Percentiles rank a stretch among this genome's conserved stretches.
These are phyloP conservation scores for Phyllopteryx taeniolatus DNA, from an alignment of 2,113 vertebrate genomes.

Conservation along the genomic window DNA sequence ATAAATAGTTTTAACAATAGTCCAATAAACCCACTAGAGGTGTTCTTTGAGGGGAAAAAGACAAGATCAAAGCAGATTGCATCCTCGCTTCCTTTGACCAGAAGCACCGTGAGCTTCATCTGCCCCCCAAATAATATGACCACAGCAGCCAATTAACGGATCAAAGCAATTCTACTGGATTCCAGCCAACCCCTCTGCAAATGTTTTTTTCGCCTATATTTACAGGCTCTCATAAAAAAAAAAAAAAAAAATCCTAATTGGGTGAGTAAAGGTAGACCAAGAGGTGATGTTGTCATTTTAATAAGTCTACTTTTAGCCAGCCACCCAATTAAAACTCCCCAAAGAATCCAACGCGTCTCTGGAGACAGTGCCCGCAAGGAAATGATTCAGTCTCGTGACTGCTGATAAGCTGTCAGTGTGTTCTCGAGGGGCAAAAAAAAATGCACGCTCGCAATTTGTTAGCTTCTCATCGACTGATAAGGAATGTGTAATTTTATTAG, in stretches of 20 bases:
- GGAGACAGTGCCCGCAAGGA: conserved; percentile 33
- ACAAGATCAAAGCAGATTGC: conserved; percentile 5
- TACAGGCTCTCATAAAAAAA: conserved; percentile 1
- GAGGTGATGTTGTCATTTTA: conserved; percentile 3
- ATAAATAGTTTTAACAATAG: neutral
- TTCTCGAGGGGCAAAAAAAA: conserved; percentile 23
- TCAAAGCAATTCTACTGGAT: conserved; percentile 10
- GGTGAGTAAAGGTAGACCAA: neutral
- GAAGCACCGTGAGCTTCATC: conserved; percentile 3
- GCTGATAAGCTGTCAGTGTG: conserved; percentile 53
- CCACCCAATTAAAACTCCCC: conserved; percentile 14
- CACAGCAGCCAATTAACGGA: conserved; percentile 10
- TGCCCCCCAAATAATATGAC: conserved; percentile 9
- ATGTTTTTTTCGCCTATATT: neutral
- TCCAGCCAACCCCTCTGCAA: conserved; percentile 1
- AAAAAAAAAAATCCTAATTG: neutral
- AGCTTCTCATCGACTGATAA: conserved; percentile 35
- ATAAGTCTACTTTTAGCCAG: conserved; percentile 16
- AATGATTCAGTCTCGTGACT: conserved; percentile 44
- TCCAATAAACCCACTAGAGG: neutral
- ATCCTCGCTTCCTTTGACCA: conserved; percentile 1
- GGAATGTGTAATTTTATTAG: conserved; percentile 63
- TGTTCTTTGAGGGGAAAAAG: neutral
- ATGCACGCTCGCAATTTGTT: conserved; percentile 25
- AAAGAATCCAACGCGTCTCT: conserved; percentile 23